Evolutionary conservation across 1,140 invertebrate genomes (phyloP), one percentile per base, ranked within the genome.

Genomic region (Sinella curviseta): DNA sequence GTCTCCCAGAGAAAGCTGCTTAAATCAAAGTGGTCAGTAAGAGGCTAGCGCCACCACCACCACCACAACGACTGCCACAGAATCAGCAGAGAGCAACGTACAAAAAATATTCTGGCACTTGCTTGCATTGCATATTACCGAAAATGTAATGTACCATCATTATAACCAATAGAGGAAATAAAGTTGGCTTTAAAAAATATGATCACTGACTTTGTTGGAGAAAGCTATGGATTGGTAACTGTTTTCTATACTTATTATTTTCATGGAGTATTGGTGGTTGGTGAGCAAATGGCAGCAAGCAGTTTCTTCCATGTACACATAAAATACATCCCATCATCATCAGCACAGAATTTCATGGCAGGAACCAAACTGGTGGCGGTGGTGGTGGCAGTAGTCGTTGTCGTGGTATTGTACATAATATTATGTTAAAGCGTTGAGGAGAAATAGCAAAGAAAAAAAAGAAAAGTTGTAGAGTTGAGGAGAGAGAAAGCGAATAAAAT

Each of bases 171-270:
- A 70, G 26, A 70, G 65, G 65, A 70, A 70, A 70, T 70, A 70
- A 70, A 30, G 30, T 33, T 70, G 65, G 65, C 65, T 70, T 60
- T n/a, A n/a, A n/a, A n/a, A n/a, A n/a, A n/a, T n/a, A n/a, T n/a
- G n/a, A n/a, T n/a, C n/a, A n/a, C n/a, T n/a, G n/a, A n/a, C n/a
- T n/a, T n/a, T n/a, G n/a, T n/a, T n/a, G n/a, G n/a, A n/a, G n/a
- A n/a, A n/a, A n/a, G n/a, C n/a, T n/a, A n/a, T n/a, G n/a, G n/a
- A n/a, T n/a, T n/a, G n/a, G n/a, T n/a, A n/a, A n/a, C n/a, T n/a
- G n/a, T n/a, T n/a, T n/a, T n/a, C n/a, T n/a, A n/a, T n/a, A n/a
- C n/a, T n/a, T n/a, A n/a, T n/a, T n/a, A n/a, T n/a, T n/a, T n/a
- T n/a, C n/a, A n/a, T n/a, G n/a, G n/a, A 48, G 39, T 48, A 12